Conservation (phyloP, 2,888 invertebrate species). For the Ellobium chinense region DNA sequence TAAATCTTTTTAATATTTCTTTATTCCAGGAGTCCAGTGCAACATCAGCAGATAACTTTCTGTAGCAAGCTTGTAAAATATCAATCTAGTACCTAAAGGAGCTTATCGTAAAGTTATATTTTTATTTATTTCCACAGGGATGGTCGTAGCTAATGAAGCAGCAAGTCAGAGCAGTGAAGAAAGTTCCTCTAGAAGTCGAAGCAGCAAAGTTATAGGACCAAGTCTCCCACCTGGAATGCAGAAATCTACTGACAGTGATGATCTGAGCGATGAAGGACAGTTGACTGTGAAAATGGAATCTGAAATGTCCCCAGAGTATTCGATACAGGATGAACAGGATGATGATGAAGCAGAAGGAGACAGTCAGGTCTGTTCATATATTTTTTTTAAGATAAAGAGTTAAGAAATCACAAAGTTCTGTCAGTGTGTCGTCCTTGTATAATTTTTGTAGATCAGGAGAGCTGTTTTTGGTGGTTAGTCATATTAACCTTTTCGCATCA, state of each 20-base stretch:
- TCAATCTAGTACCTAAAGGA: too few species aligned
- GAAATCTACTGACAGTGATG: slow-evolving; percentile 39
- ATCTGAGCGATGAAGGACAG: slow-evolving; percentile 41
- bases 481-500: too few species aligned
- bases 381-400: slow-evolving; percentile 36
- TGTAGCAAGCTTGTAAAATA: too few species aligned
- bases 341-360: slow-evolving; percentile 42
- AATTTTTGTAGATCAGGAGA: too few species aligned
- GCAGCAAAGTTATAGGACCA: slow-evolving; percentile 20
- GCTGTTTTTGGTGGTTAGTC: too few species aligned
- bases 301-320: slow-evolving; percentile 45
- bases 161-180: background rate
- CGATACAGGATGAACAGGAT: slow-evolving; percentile 35
- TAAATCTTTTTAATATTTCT: too few species aligned
- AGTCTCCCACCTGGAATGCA: slow-evolving; percentile 30
- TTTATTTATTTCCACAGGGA: slow-evolving; percentile 19
- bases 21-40: too few species aligned
- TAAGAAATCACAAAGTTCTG: too few species aligned
- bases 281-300: slow-evolving; percentile 46
- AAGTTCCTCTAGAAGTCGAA: background rate
- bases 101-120: too few species aligned
- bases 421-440: too few species aligned
- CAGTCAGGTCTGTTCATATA: slow-evolving; percentile 14
- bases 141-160: slow-evolving; percentile 17
- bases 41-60: too few species aligned